phyloP scores from a whole-genome alignment of 2,797 vertebrate genomes.

The Cuniculus paca region DNA sequence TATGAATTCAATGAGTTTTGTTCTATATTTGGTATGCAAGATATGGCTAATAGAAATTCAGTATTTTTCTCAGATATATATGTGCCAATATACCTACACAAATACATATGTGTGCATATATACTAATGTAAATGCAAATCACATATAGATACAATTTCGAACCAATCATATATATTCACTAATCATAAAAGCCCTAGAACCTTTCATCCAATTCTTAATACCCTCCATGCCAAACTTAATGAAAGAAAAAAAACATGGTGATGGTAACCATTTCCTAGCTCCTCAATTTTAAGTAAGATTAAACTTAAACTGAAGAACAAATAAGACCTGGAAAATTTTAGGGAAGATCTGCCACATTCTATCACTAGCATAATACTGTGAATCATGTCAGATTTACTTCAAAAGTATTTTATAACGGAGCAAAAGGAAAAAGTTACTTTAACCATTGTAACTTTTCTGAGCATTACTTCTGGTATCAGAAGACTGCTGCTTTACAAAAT shows the following conservation, averaged over 20 bases:
- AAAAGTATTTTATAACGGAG: not conserved
- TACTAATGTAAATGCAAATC: not conserved
- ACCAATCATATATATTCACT: not conserved
- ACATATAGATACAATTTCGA: not conserved
- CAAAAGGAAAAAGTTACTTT: conserved; percentile 28
- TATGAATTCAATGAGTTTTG: not conserved
- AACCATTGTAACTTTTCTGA: not conserved
- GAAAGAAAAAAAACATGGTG: not conserved
- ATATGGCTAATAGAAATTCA: not conserved
- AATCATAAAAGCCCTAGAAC: not conserved
- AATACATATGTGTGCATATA: not conserved
- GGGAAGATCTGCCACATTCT: not conserved
- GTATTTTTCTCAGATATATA: not conserved
- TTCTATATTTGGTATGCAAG: not conserved
- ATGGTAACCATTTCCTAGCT: not conserved
- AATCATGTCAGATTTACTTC: not conserved
- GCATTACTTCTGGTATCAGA: not conserved
- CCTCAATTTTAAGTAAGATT: not conserved
- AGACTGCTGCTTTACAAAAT: not conserved
- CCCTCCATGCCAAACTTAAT: not conserved
- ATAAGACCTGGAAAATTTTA: not conserved
- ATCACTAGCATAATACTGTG: not conserved
- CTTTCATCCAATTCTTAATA: not conserved
- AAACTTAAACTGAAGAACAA: not conserved
- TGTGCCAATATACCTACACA: not conserved